Base-by-base conservation (phyloP, 2,797 vertebrate species). In the Cottoperca gobio region DNA sequence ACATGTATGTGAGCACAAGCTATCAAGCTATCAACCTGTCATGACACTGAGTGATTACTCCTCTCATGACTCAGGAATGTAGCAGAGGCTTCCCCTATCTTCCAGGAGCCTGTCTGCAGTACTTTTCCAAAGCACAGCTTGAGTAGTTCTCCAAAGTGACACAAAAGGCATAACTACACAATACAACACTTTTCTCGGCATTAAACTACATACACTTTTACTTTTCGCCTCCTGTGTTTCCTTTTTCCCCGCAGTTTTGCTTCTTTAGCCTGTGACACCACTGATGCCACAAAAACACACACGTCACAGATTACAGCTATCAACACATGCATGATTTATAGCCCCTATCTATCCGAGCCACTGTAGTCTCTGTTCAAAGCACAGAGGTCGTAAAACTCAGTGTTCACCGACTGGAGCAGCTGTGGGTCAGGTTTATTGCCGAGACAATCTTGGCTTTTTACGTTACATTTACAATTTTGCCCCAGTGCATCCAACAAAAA, bases 21-120 rank as follows among this genome's bases (percentile, higher is more conserved):
- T 76, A 35, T 81, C 73, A 86, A 73, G 81, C 83, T 76, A 35
- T 81, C 82, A 79, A 85, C 50, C 71, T 82, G 82, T 79, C 49
- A 76, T 93, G 88, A 90, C 88, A 78, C 39, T 70, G 81, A 85
- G 43, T 80, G 78, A 87, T 86, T 81, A 68, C 60, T 17, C 48
- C 28, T 53, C 74, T 91, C 71, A 83, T 11, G 23, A 31, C 79
- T 76, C 62, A 87, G 84, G 91, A 93, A 93, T 93, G 87, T 73
- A 50, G 49, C 2, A 0, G n/a, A 76, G 83, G 85, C 54, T 85
- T 89, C 73, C 83, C 76, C 78, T 2, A 19, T 62, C 59, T 57
- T 82, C 48, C 19, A 49, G 46, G 35, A 75, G 63, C 31, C 42
- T 14, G n/a, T 61, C 48, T 49, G 55, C 55, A n/a, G 83, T 89